These are phyloP conservation scores for Epinephelus cyanopodus DNA, from an alignment of 2,113 vertebrate genomes.

Conservation along the genomic window DNA sequence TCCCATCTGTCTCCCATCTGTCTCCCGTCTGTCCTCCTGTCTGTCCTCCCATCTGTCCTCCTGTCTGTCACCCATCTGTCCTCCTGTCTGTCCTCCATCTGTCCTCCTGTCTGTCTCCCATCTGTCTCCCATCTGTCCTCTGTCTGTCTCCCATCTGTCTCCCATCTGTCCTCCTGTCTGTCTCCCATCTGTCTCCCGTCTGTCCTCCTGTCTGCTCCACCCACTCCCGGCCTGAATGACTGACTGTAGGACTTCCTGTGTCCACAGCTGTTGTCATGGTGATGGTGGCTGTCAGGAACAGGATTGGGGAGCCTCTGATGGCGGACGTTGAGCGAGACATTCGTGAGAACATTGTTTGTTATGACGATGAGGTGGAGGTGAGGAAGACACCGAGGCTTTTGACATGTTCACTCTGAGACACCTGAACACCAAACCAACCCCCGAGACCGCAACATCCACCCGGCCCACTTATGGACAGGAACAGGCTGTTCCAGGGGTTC, in stretches of 20 bases:
- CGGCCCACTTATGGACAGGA: not conserved
- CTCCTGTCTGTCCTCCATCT: too few species aligned
- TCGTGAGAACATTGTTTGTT: conserved; percentile 92
- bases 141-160: too few species aligned
- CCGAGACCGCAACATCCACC: fast-evolving
- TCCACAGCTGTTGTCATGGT: conserved; percentile 45
- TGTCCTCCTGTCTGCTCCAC: not conserved
- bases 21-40: too few species aligned
- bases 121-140: too few species aligned
- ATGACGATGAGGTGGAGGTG: conserved; percentile 95
- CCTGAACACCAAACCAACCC: conserved; percentile 80
- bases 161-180: too few species aligned
- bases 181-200: too few species aligned
- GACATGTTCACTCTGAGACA: conserved; percentile 92
- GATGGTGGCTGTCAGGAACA: conserved; percentile 39
- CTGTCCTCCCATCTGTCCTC: too few species aligned
- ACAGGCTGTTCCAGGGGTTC: conserved; percentile 71
- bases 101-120: too few species aligned
- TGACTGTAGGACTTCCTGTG: conserved; percentile 1
- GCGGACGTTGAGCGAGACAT: conserved; percentile 90
- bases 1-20: too few species aligned
- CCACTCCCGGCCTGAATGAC: too few species aligned
- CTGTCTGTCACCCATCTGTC: too few species aligned
- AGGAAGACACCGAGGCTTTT: conserved; percentile 95
- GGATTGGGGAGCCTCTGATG: conserved; percentile 89